Evolutionary conservation across 2,888 invertebrate genomes (phyloP), one percentile per base, ranked within the genome.

Genomic region (Lycia hirtaria): DNA sequence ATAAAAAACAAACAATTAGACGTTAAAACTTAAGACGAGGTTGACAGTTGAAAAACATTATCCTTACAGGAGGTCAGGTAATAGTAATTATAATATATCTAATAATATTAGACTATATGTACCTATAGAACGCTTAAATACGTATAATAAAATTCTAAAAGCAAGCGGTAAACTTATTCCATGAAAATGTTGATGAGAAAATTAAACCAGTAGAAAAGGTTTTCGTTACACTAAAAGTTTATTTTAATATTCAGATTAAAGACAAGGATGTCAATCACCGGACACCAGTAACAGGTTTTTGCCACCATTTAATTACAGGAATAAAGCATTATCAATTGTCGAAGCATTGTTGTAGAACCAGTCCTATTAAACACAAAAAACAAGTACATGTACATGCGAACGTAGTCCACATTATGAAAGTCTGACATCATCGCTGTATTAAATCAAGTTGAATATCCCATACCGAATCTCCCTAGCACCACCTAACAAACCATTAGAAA

Each of bases 381-480:
- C 15, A 28, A 53, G 26, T 19, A 14, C 24, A 40, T 9, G 12
- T 19, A 41, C 24, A 48, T 12, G 32, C 14, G 5, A 26, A 30
- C 26, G 6, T n/a, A 28, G 30, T 44, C 7, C 20, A 19, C n/a
- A 32, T 38, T 38, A 45, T 33, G 32, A 41, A 33, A 43, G 24
- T 17, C 53, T 61, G 56, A 59, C 60, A 59, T 60, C 60, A 62
- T 47, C 35, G 32, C 17, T 41, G 14, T 43, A 47, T 56, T 57
- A 41, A 48, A 57, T 60, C 60, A 57, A 58, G 56, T 56, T 56
- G 30, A 61, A 59, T 52, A 56, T 33, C 49, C 58, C 43, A 44
- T 45, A 40, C 33, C 44, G 48, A 60, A 59, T 49, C 38, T 33
- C 41, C 43, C 35, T 19, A 30, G 51, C 57, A 58, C 33, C 60